Base-by-base conservation (phyloP, 2,113 vertebrate species). In the Silurus glanis region DNA sequence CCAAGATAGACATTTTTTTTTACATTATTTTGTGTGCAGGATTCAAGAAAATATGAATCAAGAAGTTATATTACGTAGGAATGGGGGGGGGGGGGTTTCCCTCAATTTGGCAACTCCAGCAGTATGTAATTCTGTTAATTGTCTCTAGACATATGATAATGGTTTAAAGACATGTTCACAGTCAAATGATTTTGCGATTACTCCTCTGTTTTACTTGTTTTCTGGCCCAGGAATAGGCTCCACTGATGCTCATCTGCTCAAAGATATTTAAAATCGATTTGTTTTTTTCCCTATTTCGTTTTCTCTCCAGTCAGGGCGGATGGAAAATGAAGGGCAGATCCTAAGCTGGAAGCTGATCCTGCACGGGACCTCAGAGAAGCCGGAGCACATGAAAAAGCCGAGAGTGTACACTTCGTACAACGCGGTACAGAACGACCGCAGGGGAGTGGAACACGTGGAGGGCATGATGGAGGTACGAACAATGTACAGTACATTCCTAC, bases 401-500 rank as follows among this genome's bases (percentile, higher is more conserved):
- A 95, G 97, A 28, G 94, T 97, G 2, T 99, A 99, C 88, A 96
- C 96, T 0, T 96, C 97, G n/a, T 99, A 99, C 91, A 99, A 99
- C 6, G 95, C 98, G 0, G 98, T 99, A 47, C 98, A 99, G 88
- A 99, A 99, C 0, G 98, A 99, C 91, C 94, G 98, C 9, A 95
- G 98, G 82, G 98, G 97, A 2, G 97, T 96, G 84, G 98, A 99
- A 85, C 98, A 95, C 85, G 95, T 97, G 96, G 93, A 93, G 0
- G 96, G 96, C 64, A 92, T 92, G 51, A 86, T 90, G 80, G 95
- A 97, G 95, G 98, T 97, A 87, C 74, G 90, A 51, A 16, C 9
- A 47, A 78, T 58, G n/a, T 56, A 45, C 17, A 80, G 5, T 45
- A 10, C 19, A 61, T 17, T 45, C n/a, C 61, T 80, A 19, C 55